Conservation (phyloP, 2,113 vertebrate genomes). For the Theropithecus gelada region DNA sequence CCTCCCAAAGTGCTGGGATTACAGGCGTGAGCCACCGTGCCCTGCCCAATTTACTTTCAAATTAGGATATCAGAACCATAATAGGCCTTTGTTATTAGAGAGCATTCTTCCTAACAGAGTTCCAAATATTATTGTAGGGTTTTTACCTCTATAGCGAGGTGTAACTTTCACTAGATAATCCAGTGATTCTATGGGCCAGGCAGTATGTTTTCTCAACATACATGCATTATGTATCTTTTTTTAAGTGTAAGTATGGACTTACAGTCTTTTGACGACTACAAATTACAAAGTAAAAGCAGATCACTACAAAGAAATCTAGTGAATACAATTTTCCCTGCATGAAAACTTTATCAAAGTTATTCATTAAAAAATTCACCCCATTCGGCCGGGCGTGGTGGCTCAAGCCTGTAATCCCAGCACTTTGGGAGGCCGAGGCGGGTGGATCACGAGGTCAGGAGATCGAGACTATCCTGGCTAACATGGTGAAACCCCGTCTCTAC, state of each 20-base stretch:
- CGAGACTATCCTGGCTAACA: no score
- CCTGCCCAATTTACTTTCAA: background rate
- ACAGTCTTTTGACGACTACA: conserved; percentile 63
- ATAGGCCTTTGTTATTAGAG: background rate
- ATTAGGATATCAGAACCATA: conserved; percentile 19
- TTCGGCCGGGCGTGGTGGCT: no score
- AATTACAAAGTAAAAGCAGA: conserved; percentile 80
- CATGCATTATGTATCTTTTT: background rate
- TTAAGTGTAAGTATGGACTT: conserved; percentile 75
- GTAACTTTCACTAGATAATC: background rate
- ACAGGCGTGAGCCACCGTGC: no score
- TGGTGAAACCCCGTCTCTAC: no score
- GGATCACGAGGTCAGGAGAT: no score
- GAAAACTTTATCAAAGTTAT: conserved; percentile 55
- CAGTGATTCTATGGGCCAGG: background rate
- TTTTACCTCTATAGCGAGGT: background rate
- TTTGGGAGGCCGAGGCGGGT: no score
- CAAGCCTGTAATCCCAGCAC: no score
- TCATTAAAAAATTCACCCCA: conserved; percentile 45
- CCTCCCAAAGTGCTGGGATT: no score
- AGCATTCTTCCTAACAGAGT: background rate
- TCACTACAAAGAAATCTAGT: conserved; percentile 65
- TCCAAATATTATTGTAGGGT: background rate
- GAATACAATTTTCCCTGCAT: conserved; percentile 67
- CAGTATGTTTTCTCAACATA: background rate